Evolutionary conservation across 1,140 invertebrate genomes (phyloP).

Genomic region (Arctopsyche grandis): DNA sequence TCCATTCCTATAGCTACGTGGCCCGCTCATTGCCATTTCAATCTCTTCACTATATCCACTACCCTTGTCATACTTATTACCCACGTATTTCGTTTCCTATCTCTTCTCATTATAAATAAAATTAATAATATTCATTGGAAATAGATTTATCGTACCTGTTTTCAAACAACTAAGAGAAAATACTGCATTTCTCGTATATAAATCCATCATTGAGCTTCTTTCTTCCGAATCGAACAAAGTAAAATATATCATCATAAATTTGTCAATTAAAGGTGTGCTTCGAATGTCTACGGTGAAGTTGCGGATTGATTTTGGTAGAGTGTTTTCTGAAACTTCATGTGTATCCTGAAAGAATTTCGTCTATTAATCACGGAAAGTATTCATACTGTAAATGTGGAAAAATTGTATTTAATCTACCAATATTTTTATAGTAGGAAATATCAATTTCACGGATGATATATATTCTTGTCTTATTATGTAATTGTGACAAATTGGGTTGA

Average conservation of each 20-base stretch:
- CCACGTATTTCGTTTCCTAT: no score
- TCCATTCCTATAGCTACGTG: no score
- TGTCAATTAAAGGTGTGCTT: conserved; percentile 55
- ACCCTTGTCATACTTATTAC: no score
- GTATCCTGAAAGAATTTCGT: conserved; percentile 38
- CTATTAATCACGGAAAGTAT: not conserved
- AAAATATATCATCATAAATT: conserved; percentile 60
- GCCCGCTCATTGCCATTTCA: no score
- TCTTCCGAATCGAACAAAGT: conserved; percentile 58
- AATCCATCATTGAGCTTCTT: conserved; percentile 51
- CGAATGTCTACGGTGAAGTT: conserved; percentile 50
- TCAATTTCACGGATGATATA: conserved; percentile 58
- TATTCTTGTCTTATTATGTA: conserved; percentile 62
- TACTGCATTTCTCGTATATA: conserved; percentile 58
- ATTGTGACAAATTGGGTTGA: conserved; percentile 65
- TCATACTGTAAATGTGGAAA: not conserved
- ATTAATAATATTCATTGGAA: no score
- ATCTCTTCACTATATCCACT: no score
- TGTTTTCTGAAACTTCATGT: not conserved
- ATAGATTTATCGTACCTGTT: conserved; percentile 41
- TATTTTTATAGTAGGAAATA: conserved; percentile 60
- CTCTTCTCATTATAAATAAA: no score
- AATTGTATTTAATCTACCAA: conserved; percentile 56
- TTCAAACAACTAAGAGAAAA: conserved; percentile 57
- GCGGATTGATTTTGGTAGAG: conserved; percentile 23